Conservation (phyloP, 1,140 invertebrate genomes). For the Arctopsyche grandis region DNA sequence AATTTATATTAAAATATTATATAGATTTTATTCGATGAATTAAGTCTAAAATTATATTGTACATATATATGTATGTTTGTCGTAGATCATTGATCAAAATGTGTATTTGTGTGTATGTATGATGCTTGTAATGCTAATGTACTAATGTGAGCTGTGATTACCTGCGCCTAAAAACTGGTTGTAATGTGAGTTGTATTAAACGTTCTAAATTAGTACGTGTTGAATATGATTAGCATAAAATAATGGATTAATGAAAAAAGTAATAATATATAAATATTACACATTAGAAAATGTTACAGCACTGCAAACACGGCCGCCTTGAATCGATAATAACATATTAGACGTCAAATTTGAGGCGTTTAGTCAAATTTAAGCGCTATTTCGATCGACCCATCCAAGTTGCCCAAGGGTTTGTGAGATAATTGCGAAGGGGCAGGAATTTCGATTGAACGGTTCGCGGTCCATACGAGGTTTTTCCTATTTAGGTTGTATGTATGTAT, state of each 20-base stretch:
- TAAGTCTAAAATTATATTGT: no score
- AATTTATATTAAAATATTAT: no score
- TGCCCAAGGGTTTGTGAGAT: not conserved
- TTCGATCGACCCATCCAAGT: constrained; percentile 27
- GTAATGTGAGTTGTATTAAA: constrained; percentile 16
- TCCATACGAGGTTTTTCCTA: no score
- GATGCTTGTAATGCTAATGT: no score
- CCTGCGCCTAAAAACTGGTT: constrained; percentile 4
- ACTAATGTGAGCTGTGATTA: no score
- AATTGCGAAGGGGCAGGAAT: not conserved
- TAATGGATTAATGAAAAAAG: constrained; percentile 10
- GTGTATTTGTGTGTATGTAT: no score
- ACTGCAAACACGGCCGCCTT: constrained; percentile 33
- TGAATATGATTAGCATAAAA: constrained; percentile 10
- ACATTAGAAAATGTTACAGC: constrained; percentile 18
- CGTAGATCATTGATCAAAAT: no score
- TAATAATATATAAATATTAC: constrained; percentile 8
- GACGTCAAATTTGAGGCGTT: constrained; percentile 40
- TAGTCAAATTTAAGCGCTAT: constrained; percentile 48
- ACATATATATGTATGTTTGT: no score
- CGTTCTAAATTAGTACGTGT: constrained; percentile 7
- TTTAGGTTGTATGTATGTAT: no score
- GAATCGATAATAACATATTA: constrained; percentile 36
- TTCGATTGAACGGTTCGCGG: not conserved
- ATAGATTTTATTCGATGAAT: no score